phyloP scores from a whole-genome alignment of 1,140 invertebrate species.

The Drosophila pectinifera region DNA sequence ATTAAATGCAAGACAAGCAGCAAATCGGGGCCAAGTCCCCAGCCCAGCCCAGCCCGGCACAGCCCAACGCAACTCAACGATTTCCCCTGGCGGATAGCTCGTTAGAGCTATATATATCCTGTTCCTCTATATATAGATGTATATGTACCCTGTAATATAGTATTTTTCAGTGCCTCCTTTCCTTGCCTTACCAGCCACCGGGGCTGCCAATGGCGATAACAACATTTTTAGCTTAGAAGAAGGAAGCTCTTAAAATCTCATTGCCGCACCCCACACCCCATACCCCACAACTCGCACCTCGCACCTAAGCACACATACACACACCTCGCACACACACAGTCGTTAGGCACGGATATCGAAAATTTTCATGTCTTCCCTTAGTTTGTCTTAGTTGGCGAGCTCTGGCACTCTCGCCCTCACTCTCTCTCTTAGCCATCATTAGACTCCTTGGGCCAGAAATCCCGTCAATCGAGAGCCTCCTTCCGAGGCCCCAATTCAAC shows the following conservation, averaged over 20 bases:
- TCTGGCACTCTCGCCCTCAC: constrained; percentile 19
- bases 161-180: constrained; percentile 35
- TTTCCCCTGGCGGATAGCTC: constrained; percentile 15
- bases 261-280: constrained; percentile 46
- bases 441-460: constrained; percentile 49
- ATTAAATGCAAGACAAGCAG: constrained; percentile 83
- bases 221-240: constrained; percentile 77
- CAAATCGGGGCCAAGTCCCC: constrained; percentile 67
- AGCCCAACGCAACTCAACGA: too few relatives aligned
- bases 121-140: constrained; percentile 9
- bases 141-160: constrained; percentile 38
- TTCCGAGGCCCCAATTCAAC: neutral
- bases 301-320: neutral
- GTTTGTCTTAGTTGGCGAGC: constrained; percentile 69
- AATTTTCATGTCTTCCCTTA: constrained; percentile 84
- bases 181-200: neutral
- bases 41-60: neutral
- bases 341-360: constrained; percentile 82
- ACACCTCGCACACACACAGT: constrained; percentile 33
- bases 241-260: constrained; percentile 82
- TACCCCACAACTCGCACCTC: too few relatives aligned
- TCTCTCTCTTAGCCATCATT: constrained; percentile 57
- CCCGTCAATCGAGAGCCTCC: constrained; percentile 35
- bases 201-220: constrained; percentile 69
- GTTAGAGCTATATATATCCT: constrained; percentile 34